These are phyloP conservation scores for Melospiza georgiana DNA, from an alignment of 2,113 vertebrate genomes.

Conservation along the genomic window DNA sequence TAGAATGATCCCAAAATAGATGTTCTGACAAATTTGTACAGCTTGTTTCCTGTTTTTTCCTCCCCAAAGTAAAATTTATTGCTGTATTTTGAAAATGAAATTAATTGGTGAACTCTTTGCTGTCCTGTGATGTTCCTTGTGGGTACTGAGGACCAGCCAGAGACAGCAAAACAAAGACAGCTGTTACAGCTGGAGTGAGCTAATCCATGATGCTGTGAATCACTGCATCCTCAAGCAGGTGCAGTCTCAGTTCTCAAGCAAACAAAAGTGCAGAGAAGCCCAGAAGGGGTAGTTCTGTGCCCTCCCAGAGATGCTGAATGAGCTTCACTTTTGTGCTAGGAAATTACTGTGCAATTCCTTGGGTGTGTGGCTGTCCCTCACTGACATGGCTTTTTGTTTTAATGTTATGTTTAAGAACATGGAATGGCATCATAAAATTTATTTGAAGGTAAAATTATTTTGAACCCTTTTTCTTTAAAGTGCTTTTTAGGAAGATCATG, in stretches of 20 bases:
- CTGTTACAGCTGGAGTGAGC: not conserved
- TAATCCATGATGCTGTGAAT: not conserved
- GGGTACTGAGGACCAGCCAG: not conserved
- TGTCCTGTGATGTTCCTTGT: not conserved
- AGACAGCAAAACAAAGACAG: not conserved
- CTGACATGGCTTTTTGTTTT: not conserved
- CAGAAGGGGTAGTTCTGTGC: not conserved
- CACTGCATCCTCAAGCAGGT: not conserved
- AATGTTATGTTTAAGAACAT: not conserved
- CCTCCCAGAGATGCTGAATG: not conserved
- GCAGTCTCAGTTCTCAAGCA: not conserved
- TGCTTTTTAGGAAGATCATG: not conserved
- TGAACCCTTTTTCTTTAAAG: not conserved
- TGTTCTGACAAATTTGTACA: slow-evolving; percentile 26
- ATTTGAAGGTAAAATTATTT: not conserved
- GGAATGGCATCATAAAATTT: not conserved
- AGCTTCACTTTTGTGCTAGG: not conserved
- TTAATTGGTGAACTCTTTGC: not conserved
- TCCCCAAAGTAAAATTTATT: not conserved
- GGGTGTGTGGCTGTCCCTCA: not conserved
- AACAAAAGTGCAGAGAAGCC: not conserved
- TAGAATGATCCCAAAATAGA: slow-evolving; percentile 30
- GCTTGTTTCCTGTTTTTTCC: not conserved
- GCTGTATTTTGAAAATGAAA: slow-evolving; percentile 26
- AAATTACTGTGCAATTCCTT: not conserved